A percentile compares a stretch with the other conserved stretches of the same genome.
Conservation (phyloP, 2,113 vertebrate species). For the Microtus richardsoni region DNA sequence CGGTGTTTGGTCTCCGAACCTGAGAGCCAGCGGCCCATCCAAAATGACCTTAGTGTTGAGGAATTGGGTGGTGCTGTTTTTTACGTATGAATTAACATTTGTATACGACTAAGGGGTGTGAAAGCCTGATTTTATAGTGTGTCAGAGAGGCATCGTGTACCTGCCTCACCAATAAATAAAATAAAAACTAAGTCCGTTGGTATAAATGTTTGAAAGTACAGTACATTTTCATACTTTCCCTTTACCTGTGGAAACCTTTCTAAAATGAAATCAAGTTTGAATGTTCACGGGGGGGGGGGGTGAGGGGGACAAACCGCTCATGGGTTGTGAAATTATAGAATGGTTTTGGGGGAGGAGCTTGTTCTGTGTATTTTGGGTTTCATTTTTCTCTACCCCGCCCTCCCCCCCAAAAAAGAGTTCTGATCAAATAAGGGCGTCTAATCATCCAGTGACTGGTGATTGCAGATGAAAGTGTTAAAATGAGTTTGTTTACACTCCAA, state of each 20-base stretch:
- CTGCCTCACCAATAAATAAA: slow-evolving; percentile 22
- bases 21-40: slow-evolving; percentile 21
- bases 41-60: slow-evolving; percentile 44
- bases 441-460: slow-evolving; percentile 51
- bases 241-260: slow-evolving; percentile 65
- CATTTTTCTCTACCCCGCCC: neutral
- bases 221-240: slow-evolving; percentile 1
- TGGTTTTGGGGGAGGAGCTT: neutral
- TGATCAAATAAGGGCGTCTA: slow-evolving; percentile 67
- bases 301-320: neutral
- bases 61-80: neutral
- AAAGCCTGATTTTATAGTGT: slow-evolving; percentile 60
- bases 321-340: slow-evolving; percentile 47
- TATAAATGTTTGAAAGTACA: slow-evolving; percentile 52
- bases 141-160: neutral
- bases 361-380: slow-evolving; percentile 66
- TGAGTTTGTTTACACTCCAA: slow-evolving; percentile 63
- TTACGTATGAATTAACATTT: slow-evolving; percentile 46
- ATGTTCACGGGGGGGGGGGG: slow-evolving; percentile 10
- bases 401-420: neutral
- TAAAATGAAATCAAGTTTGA: slow-evolving; percentile 59
- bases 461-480: slow-evolving; percentile 47
- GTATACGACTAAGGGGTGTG: slow-evolving; percentile 48
- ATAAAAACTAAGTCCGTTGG: neutral
- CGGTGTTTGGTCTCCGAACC: neutral